Evolutionary conservation across 2,797 vertebrate genomes (phyloP), one percentile per base, ranked within the genome.

Genomic region (Cryptoblepharus egeriae): DNA sequence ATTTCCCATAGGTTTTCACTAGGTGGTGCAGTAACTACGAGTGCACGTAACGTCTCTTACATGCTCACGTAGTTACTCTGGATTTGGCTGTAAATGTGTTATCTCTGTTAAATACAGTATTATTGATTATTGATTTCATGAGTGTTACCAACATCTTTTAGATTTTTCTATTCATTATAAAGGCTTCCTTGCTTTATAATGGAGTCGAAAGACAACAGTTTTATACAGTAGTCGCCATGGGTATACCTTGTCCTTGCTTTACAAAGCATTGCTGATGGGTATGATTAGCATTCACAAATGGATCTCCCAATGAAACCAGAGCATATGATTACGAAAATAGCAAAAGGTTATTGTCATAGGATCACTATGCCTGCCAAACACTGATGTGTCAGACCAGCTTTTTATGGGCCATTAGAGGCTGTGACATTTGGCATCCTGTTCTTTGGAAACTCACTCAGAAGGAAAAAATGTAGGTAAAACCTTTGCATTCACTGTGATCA

Each of bases 311-410:
- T 77, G 58, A 35, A 83, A 83, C 35, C 16, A 13, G 26, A 55
- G 32, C 32, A 63, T 15, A 77, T 26, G 57, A 63, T 16, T 22
- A 52, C n/a, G 73, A 70, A 42, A 70, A 77, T 42, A 63, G 67
- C 67, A 83, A 77, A 42, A 42, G 6, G 9, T 55, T 55, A 55
- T 52, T 77, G 67, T 26, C 45, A 32, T 18, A n/a, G 8, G 22
- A 5, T 64, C 30, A 74, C 22, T 80, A 88, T 49, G 61, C n/a
- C 65, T 64, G 57, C 77, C 77, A 30, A 11, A 13, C 12, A 61
- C 39, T 75, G 18, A 61, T 79, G 42, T 79, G 88, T 76, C 88
- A 69, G 77, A 89, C 87, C 80, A 82, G 83, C 82, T 89, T 76
- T 86, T 87, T 76, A 58, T 74, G 45, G 6, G 6, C 28, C 20